phyloP scores from a whole-genome alignment of 2,113 vertebrate species.

The Vicugna pacos region DNA sequence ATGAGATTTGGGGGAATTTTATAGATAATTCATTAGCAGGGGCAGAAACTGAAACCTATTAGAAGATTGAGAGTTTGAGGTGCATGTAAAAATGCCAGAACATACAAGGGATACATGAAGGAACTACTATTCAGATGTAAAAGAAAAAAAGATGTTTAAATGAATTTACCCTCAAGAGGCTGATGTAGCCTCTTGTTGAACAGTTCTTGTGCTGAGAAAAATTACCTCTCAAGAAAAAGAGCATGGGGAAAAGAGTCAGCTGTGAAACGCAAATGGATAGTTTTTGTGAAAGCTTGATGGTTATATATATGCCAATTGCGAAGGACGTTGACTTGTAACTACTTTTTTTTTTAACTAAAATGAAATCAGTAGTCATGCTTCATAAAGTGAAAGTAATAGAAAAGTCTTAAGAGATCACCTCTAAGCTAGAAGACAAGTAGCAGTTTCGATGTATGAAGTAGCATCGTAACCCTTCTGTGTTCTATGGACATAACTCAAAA shows the following conservation, averaged over 20 bases:
- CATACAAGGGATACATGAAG: neutral
- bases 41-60: neutral
- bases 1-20: neutral
- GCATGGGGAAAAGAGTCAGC: neutral
- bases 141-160: neutral
- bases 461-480: neutral
- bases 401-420: neutral
- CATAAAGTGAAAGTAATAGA: neutral
- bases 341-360: neutral
- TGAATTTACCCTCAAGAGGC: neutral
- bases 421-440: neutral
- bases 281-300: neutral
- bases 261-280: neutral
- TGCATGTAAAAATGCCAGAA: conserved; percentile 13
- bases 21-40: conserved; percentile 16
- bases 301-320: neutral
- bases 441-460: neutral
- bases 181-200: conserved; percentile 6
- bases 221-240: neutral
- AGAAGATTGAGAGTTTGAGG: conserved; percentile 24
- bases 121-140: neutral
- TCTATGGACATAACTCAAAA: neutral
- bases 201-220: neutral
- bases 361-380: neutral
- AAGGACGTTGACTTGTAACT: neutral